Conservation (phyloP, 1,140 invertebrate species). For the Drosophila varians region DNA sequence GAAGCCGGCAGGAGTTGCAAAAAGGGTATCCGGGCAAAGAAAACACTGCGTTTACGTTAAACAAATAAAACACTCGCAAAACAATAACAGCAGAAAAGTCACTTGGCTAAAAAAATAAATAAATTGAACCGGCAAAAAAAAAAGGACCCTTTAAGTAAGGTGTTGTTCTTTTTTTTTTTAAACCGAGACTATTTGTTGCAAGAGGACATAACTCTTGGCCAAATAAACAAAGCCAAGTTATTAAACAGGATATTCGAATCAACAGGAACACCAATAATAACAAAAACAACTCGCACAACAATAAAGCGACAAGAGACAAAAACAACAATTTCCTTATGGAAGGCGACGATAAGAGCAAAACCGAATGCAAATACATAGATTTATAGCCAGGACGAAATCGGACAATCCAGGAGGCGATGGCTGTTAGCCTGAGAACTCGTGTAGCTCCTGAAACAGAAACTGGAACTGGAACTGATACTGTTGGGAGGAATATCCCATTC, state of each 20-base stretch:
- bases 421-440: background rate
- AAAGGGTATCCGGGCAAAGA: background rate
- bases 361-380: conserved; percentile 80
- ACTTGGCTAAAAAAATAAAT: background rate
- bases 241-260: conserved; percentile 78
- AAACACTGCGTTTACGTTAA: background rate
- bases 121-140: too few relatives aligned
- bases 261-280: conserved; percentile 52
- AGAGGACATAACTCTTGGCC: conserved; percentile 62
- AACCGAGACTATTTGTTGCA: conserved; percentile 15
- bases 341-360: conserved; percentile 71
- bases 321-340: conserved; percentile 73
- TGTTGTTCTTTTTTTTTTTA: too few relatives aligned
- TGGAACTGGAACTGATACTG: too few relatives aligned
- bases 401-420: background rate
- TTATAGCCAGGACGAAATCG: conserved; percentile 47
- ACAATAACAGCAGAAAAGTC: background rate
- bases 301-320: background rate
- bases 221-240: conserved; percentile 74
- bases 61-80: background rate
- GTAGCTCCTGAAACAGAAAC: too few relatives aligned
- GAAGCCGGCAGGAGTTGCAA: too few relatives aligned
- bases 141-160: too few relatives aligned
- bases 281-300: conserved; percentile 17
- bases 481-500: too few relatives aligned